Evolutionary conservation across 2,113 vertebrate genomes (phyloP), one percentile per base, ranked within the genome.

Genomic region (Nyctereutes procyonoides): DNA sequence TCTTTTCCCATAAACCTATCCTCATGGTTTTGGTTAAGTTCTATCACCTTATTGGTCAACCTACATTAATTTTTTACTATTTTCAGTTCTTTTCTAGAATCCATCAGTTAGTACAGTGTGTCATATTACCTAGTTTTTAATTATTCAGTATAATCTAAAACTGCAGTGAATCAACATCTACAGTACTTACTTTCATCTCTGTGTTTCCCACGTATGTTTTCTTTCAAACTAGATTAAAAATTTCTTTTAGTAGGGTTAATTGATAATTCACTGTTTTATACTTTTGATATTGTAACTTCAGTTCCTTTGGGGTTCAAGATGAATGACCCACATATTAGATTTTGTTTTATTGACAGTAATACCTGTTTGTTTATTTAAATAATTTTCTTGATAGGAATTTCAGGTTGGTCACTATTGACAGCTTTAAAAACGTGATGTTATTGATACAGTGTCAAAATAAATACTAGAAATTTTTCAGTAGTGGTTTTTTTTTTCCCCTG

Each of bases 321-420:
- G 58, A 96, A 79, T 38, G 32, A 83, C 24, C 16, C 13, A 80
- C 88, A 14, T 58, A 60, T 85, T 90, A 84, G 51, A 71, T 95
- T 92, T 62, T 97, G n/a, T 93, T 92, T 95, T 56, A 73, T 87
- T 32, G 60, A 17, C 9, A 35, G 12, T 22, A 79, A 19, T 83
- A 77, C 74, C 81, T 74, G 2, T 84, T 93, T 63, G 51, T 90
- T 90, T 90, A 65, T 69, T 71, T 96, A 56, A 86, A 96, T 9
- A 93, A 95, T 81, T 81, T 93, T 26, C 43, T 87, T 93, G 7
- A 56, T 76, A 84, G 51, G 22, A 88, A 88, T 86, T 92, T 96
- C 20, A 82, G 89, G 30, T 93, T 96, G 86, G 8, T 95, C 19
- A 81, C 28, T 69, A 38, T 13, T 88, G 67, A 71, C 16, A 92